A percentile compares a stretch with the other conserved stretches of the same genome.
phyloP scores from a whole-genome alignment of 2,888 invertebrate genomes.

The Odontothrips loti region DNA sequence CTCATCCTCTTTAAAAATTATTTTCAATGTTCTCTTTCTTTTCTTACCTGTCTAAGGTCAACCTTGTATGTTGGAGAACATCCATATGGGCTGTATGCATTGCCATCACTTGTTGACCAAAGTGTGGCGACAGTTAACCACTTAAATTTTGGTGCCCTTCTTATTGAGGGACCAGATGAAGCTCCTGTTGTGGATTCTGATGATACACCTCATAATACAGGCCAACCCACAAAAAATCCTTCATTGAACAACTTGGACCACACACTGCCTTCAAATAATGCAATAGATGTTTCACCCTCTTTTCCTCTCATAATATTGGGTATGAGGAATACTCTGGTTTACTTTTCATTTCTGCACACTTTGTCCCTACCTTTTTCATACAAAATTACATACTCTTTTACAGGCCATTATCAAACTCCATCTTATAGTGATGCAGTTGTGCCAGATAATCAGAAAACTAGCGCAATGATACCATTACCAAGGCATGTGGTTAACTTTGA shows the following conservation, averaged over 20 bases:
- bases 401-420: conserved; percentile 45
- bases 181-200: neutral
- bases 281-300: neutral
- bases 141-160: neutral
- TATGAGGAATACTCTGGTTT: neutral
- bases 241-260: neutral
- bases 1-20: conserved; percentile 27
- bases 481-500: neutral
- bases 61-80: conserved; percentile 91
- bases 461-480: neutral
- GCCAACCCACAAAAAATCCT: neutral
- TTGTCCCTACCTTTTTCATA: neutral
- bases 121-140: conserved; percentile 62
- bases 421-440: conserved; percentile 37
- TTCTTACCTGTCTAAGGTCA: conserved; percentile 57
- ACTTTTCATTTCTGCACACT: no score
- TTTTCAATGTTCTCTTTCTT: conserved; percentile 31
- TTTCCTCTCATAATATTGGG: conserved; percentile 38
- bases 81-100: conserved; percentile 80
- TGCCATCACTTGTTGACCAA: conserved; percentile 89
- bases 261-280: neutral
- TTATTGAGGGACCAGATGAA: neutral
- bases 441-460: neutral
- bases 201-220: neutral
- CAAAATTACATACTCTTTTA: conserved; percentile 1